phyloP scores from a whole-genome alignment of 2,797 vertebrate genomes.

The Champsocephalus gunnari region DNA sequence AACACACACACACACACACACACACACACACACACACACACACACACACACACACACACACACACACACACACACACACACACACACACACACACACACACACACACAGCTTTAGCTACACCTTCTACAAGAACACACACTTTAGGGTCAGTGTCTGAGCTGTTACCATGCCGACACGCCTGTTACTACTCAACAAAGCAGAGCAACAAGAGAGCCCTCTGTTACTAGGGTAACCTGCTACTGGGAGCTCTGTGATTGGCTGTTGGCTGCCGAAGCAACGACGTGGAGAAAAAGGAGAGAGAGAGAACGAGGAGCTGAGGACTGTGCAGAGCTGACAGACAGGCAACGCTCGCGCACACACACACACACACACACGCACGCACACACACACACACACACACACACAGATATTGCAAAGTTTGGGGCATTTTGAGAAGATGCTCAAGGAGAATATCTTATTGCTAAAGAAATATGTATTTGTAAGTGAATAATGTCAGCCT shows the following conservation, averaged over 20 bases:
- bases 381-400: slow-evolving; percentile 14
- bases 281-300: slow-evolving; percentile 47
- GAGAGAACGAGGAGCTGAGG: slow-evolving; percentile 29
- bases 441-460: neutral
- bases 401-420: neutral
- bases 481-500: too few relatives aligned
- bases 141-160: slow-evolving; percentile 58
- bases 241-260: slow-evolving; percentile 73
- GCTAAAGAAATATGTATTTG: neutral
- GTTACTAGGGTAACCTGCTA: slow-evolving; percentile 83
- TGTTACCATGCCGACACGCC: slow-evolving; percentile 69
- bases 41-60: neutral
- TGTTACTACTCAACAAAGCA: slow-evolving; percentile 62
- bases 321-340: slow-evolving; percentile 51
- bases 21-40: slow-evolving; percentile 1
- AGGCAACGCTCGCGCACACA: slow-evolving; percentile 17
- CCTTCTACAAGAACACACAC: slow-evolving; percentile 32
- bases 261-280: slow-evolving; percentile 52
- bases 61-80: neutral
- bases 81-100: slow-evolving; percentile 9
- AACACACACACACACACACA: neutral
- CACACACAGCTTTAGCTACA: slow-evolving; percentile 24
- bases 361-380: slow-evolving; percentile 1
- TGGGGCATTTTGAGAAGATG: neutral
- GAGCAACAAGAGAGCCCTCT: slow-evolving; percentile 68